These are phyloP conservation scores for Phalacrocorax brasilianus DNA, from an alignment of 2,113 vertebrate genomes.

Conservation along the genomic window DNA sequence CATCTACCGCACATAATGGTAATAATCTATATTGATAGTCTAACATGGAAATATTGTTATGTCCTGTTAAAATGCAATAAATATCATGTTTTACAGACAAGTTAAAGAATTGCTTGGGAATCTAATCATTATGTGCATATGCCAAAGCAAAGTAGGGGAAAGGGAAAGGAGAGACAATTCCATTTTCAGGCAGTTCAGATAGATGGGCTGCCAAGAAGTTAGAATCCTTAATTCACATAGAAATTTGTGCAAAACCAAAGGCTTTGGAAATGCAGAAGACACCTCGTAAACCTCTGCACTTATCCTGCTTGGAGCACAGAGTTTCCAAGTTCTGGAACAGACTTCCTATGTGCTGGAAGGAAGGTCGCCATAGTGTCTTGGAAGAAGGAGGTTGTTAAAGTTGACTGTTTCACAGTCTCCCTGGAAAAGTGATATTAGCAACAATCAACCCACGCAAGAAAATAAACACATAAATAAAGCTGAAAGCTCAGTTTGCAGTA, in stretches of 20 bases:
- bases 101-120: constrained; percentile 8
- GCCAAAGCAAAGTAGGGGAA: neutral
- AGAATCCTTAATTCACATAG: neutral
- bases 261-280: neutral
- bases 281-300: neutral
- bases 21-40: constrained; percentile 18
- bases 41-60: constrained; percentile 2
- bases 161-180: neutral
- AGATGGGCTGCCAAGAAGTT: neutral
- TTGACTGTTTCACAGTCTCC: neutral
- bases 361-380: neutral
- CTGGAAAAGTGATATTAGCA: neutral
- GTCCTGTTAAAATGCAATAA: constrained; percentile 5
- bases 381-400: neutral
- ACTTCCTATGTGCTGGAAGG: neutral
- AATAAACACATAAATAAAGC: neutral
- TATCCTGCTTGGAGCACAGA: neutral
- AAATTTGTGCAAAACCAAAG: neutral
- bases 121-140: neutral
- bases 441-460: neutral
- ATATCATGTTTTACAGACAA: constrained; percentile 21
- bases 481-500: neutral
- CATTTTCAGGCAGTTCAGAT: neutral
- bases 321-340: neutral
- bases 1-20: constrained; percentile 16